A percentile compares a stretch with the other conserved stretches of the same genome.
Evolutionary conservation across 2,113 vertebrate genomes (phyloP).

Genomic region (Tretioscincus oriximinensis): DNA sequence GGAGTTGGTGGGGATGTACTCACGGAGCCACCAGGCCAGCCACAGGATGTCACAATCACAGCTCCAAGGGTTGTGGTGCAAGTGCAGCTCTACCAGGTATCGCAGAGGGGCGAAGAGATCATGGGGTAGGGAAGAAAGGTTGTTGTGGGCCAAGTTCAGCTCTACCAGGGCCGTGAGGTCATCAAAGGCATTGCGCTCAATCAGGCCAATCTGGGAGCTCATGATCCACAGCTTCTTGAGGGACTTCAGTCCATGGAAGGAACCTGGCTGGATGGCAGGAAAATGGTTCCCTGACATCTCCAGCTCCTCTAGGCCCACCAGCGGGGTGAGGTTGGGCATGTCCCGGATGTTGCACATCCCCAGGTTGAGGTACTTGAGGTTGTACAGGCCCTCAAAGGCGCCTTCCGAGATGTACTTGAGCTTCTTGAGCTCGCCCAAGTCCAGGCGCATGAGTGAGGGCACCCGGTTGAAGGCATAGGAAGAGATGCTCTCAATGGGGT

Average conservation of each 20-base stretch:
- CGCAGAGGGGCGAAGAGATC: conserved; percentile 94
- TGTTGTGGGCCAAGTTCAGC: conserved; percentile 98
- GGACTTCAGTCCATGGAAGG: conserved; percentile 90
- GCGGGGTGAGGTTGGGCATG: conserved; percentile 89
- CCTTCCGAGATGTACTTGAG: conserved; percentile 97
- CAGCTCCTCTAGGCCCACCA: conserved; percentile 92
- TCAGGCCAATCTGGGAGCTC: conserved; percentile 91
- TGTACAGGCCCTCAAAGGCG: conserved; percentile 93
- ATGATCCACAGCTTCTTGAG: conserved; percentile 98
- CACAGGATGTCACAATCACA: conserved; percentile 97
- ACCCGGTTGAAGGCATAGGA: conserved; percentile 97
- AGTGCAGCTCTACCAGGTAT: conserved; percentile 93
- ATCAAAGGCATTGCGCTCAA: conserved; percentile 97
- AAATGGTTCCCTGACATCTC: conserved; percentile 98
- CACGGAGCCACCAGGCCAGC: conserved; percentile 95
- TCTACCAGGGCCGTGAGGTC: conserved; percentile 93
- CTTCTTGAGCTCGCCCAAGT: conserved; percentile 93
- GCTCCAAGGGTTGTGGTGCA: conserved; percentile 98
- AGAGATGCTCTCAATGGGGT: conserved; percentile 97
- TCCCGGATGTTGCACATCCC: conserved; percentile 96
- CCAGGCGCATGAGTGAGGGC: conserved; percentile 94
- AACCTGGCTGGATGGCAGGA: conserved; percentile 87
- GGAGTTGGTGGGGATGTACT: conserved; percentile 96
- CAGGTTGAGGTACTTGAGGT: conserved; percentile 97
- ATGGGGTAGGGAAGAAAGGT: conserved; percentile 93